Percentiles rank a stretch among this genome's conserved stretches.
Conservation (phyloP, 2,797 vertebrate genomes). For the Lutjanus campechanus region DNA sequence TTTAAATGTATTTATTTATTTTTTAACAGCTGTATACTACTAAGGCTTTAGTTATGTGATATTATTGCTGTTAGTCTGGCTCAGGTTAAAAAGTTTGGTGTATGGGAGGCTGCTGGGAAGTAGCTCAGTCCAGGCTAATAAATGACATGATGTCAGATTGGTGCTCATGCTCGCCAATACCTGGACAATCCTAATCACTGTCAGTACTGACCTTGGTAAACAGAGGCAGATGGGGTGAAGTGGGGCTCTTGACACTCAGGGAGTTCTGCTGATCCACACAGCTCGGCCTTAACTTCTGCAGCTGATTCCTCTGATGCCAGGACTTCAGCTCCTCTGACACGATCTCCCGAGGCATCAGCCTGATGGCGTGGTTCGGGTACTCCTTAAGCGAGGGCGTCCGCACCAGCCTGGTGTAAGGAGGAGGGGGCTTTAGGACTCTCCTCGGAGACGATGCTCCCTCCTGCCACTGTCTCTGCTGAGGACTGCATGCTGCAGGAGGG, state of each 20-base stretch:
- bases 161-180: too few relatives aligned
- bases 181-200: neutral
- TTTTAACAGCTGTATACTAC: too few relatives aligned
- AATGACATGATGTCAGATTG: too few relatives aligned
- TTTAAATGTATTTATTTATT: too few relatives aligned
- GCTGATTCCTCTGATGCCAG: slow-evolving; percentile 90
- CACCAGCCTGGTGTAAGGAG: slow-evolving; percentile 86
- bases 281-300: slow-evolving; percentile 74
- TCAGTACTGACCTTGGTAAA: slow-evolving; percentile 79
- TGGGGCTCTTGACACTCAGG: slow-evolving; percentile 75
- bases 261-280: slow-evolving; percentile 84
- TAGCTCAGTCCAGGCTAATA: too few relatives aligned
- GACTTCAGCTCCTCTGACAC: slow-evolving; percentile 91
- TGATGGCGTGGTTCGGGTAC: slow-evolving; percentile 80
- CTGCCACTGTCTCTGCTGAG: slow-evolving; percentile 67
- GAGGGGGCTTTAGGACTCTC: slow-evolving; percentile 79
- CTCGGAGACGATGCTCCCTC: slow-evolving; percentile 70
- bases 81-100: too few relatives aligned
- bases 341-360: slow-evolving; percentile 84
- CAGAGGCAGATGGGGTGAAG: slow-evolving; percentile 75
- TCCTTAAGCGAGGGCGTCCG: slow-evolving; percentile 91
- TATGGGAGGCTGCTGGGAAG: too few relatives aligned
- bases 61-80: too few relatives aligned
- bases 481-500: slow-evolving; percentile 33
- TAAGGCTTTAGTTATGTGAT: too few relatives aligned